A percentile compares a stretch with the other conserved stretches of the same genome.
Conservation (phyloP, 2,113 vertebrate species). For the Istiophorus platypterus region DNA sequence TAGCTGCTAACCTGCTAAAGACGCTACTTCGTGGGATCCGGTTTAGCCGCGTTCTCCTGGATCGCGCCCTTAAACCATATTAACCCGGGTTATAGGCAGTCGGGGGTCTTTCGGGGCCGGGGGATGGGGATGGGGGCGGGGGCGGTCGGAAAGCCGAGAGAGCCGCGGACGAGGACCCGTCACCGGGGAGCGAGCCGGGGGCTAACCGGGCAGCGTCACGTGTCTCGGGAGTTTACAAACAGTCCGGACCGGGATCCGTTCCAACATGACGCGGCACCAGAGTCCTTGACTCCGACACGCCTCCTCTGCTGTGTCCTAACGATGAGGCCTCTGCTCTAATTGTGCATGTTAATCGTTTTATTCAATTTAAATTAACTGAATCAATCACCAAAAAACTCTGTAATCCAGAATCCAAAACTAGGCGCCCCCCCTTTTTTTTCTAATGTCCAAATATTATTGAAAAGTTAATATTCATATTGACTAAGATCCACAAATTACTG, state of each 20-base stretch:
- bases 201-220: conserved; percentile 50
- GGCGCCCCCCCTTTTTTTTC: too few species aligned
- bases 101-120: accelerated
- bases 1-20: conserved; percentile 34
- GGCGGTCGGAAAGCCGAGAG: background rate
- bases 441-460: too few species aligned
- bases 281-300: background rate
- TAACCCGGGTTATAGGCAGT: accelerated
- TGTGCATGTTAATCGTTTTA: too few species aligned
- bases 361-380: too few species aligned
- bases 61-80: accelerated
- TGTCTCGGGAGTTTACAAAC: conserved; percentile 70
- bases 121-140: background rate
- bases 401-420: too few species aligned
- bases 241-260: conserved; percentile 22
- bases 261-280: conserved; percentile 6
- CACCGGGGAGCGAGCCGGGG: conserved; percentile 12
- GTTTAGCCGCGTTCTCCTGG: accelerated
- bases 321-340: background rate
- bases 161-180: accelerated
- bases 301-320: background rate
- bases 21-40: accelerated
- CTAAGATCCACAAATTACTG: too few species aligned
- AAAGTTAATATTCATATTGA: too few species aligned
- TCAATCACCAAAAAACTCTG: too few species aligned